Evolutionary conservation across 30 jellyfish, hydroid and myxozoan species (phyloP), one percentile per base, ranked within the genome.

Genomic region (Hydractinia symbiolongicarpus): DNA sequence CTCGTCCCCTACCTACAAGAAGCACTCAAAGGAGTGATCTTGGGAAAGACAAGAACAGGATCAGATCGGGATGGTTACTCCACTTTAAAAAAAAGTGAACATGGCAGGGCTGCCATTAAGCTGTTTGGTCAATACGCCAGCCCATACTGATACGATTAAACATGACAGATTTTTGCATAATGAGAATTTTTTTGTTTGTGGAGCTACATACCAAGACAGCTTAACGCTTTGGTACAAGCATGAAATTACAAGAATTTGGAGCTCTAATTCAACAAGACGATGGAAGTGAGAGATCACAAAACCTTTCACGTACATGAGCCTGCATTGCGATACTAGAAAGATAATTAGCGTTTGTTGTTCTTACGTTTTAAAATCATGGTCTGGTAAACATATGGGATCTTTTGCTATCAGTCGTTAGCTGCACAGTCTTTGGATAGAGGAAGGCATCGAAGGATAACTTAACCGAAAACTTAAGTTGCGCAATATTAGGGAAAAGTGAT

Each of bases 211-310:
- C 53, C 19, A 67, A 44, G 4, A 73, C 61, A 44, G 82, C 66
- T 5, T 19, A 73, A 10, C 73, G 82, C 10, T 73, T 67, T 14
- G 82, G 68, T 8, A 67, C 83, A n/a, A 74, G 54, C 54, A 50
- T 74, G 49, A 74, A 66, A n/a, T n/a, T 74, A 74, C 4, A 74
- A 44, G 83, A 74, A 74, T 74, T 8, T 74, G 66, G 6, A 53
- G 54, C 15, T 53, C 4, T n/a, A 49, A 4, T 49, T 49, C 72
- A 19, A 17, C 62, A 21, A n/a, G 68, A 17, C 6, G 83, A 74
- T 74, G 83, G 62, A 54, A 49, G 83, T 74, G n/a, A 17, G 66
- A 30, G 66, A 74, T 17, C 83, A 74, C 66, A 74, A 74, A 74
- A 74, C 83, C 4, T 51, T 74, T 74, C 69, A 50, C 54, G 66